Conservation (phyloP, 2,797 vertebrate genomes). For the Epinephelus malabaricus region DNA sequence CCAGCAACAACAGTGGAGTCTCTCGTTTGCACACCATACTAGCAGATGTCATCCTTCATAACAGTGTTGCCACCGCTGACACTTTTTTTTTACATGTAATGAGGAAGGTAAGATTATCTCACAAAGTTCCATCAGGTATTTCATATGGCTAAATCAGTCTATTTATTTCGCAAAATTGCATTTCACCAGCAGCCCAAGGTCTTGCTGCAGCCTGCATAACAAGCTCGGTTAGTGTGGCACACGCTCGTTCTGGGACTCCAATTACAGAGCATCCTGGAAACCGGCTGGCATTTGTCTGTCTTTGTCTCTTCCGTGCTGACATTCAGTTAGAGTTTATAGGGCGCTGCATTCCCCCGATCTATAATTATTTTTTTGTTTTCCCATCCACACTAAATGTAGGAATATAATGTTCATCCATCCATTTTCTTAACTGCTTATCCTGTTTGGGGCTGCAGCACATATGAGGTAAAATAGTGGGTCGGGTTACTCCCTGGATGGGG, state of each 20-base stretch:
- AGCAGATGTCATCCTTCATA: slow-evolving; percentile 21
- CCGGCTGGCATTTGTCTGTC: slow-evolving; percentile 66
- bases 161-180: slow-evolving; percentile 67
- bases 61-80: slow-evolving; percentile 19
- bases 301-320: slow-evolving; percentile 69
- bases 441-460: slow-evolving; percentile 42
- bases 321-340: slow-evolving; percentile 66
- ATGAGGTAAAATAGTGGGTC: slow-evolving; percentile 18
- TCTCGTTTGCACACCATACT: background rate
- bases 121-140: slow-evolving; percentile 59
- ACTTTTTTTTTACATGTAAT: slow-evolving; percentile 41
- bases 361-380: slow-evolving; percentile 57
- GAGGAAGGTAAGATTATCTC: slow-evolving; percentile 45
- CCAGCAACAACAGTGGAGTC: background rate
- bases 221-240: slow-evolving; percentile 54
- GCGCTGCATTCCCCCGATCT: slow-evolving; percentile 41
- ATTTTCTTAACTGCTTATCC: slow-evolving; percentile 44
- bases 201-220: slow-evolving; percentile 60
- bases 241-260: slow-evolving; percentile 73
- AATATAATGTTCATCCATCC: slow-evolving; percentile 46
- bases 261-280: slow-evolving; percentile 75
- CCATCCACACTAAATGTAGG: slow-evolving; percentile 46
- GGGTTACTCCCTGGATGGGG: background rate
- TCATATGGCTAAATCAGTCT: slow-evolving; percentile 55
- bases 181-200: slow-evolving; percentile 58